Evolutionary conservation across 2,113 vertebrate genomes (phyloP).

Genomic region (Theristicus caerulescens): DNA sequence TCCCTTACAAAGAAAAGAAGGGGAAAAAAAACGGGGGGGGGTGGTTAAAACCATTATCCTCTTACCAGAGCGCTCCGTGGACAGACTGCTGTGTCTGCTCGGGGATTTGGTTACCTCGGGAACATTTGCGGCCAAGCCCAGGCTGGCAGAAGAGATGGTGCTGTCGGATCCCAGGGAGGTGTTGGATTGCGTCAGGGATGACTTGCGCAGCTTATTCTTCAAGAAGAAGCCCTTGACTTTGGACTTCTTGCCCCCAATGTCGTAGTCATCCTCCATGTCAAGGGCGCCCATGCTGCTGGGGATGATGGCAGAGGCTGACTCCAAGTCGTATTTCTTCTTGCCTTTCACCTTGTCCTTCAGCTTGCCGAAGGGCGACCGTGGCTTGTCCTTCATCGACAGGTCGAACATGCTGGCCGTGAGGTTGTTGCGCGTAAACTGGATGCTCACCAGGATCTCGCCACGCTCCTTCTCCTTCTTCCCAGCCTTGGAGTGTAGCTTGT

Average conservation of each 20-base stretch:
- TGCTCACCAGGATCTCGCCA: conserved; percentile 88
- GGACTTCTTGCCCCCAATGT: conserved; percentile 76
- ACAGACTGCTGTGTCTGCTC: conserved; percentile 88
- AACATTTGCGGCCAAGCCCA: conserved; percentile 77
- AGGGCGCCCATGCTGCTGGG: conserved; percentile 82
- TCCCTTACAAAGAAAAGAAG: neutral
- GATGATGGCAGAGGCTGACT: conserved; percentile 84
- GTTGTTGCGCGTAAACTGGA: conserved; percentile 91
- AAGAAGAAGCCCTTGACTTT: conserved; percentile 90
- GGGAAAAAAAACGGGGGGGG: rapidly evolving
- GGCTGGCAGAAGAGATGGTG: conserved; percentile 88
- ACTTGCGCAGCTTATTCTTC: conserved; percentile 86
- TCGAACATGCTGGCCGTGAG: conserved; percentile 98
- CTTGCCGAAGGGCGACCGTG: conserved; percentile 86
- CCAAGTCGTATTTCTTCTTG: conserved; percentile 82
- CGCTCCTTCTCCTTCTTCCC: conserved; percentile 97
- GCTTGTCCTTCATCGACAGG: conserved; percentile 92
- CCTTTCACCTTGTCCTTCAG: conserved; percentile 92
- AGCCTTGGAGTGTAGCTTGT: conserved; percentile 89
- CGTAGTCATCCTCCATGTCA: conserved; percentile 85
- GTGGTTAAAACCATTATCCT: neutral
- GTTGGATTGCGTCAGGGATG: conserved; percentile 90
- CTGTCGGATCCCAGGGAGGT: conserved; percentile 94
- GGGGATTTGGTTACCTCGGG: conserved; percentile 79
- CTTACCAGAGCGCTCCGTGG: conserved; percentile 86